Evolutionary conservation across 2,113 vertebrate genomes (phyloP).

Genomic region (Otis tarda): DNA sequence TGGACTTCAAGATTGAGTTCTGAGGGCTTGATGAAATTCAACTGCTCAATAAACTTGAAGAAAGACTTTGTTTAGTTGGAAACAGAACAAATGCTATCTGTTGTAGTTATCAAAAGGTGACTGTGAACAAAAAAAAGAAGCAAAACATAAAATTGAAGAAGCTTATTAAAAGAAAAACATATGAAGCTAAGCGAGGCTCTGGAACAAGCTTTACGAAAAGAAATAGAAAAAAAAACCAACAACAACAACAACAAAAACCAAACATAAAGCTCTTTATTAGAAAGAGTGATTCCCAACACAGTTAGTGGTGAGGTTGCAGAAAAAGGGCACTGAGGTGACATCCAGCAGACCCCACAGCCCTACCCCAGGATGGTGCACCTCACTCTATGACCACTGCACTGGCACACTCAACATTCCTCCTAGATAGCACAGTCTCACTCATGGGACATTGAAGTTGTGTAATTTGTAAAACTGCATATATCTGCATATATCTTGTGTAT

Average conservation of each 20-base stretch:
- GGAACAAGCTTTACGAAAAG: background rate
- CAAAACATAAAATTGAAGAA: background rate
- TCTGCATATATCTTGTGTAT: background rate
- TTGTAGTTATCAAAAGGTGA: background rate
- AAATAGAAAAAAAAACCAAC: background rate
- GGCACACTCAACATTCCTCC: accelerated
- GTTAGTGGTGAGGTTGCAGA: background rate
- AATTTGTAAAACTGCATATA: background rate
- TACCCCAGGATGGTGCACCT: accelerated
- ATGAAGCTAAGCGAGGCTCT: background rate
- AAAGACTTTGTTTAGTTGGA: background rate
- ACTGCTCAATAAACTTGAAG: background rate
- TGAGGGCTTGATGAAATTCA: background rate
- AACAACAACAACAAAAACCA: too few species aligned
- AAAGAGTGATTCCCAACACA: background rate
- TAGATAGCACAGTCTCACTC: background rate
- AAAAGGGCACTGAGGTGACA: background rate
- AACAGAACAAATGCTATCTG: background rate
- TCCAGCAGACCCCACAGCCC: background rate
- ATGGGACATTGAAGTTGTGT: accelerated
- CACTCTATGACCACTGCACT: accelerated
- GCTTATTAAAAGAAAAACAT: background rate
- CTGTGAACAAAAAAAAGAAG: background rate
- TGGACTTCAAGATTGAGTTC: background rate
- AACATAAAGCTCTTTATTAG: background rate